Base-by-base conservation (phyloP, 2,797 vertebrate genomes). In the Gadopsis marmoratus region DNA sequence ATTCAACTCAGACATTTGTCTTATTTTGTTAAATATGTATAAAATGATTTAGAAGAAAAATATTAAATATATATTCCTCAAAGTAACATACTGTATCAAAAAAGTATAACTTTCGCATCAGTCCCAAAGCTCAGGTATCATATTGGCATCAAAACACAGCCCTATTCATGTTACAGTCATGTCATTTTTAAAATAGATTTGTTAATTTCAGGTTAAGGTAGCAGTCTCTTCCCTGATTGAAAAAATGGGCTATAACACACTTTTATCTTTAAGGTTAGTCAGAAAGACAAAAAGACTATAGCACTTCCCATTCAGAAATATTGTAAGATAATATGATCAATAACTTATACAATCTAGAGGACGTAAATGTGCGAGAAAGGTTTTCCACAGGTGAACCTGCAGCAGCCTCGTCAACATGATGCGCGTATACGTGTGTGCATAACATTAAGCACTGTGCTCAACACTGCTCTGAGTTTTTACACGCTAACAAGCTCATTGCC, bases 401-500 rank as follows among this genome's bases (percentile, higher is more conserved):
- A 62, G 19, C 16, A 19, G 14, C 23, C 33, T n/a, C 26, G 9
- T 67, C 61, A 37, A 53, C 45, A 21, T 47, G 26, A 12, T 41
- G 33, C 23, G 19, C n/a, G 19, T 23, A 13, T 48, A 1, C 41
- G 26, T 45, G 50, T 56, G 6, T 50, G 26, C 13, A 14, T 3
- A n/a, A 35, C 2, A 4, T 35, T 21, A 58, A 21, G 16, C 21
- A n/a, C 35, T 59, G 21, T n/a, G 12, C 23, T 55, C 3, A 50
- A 35, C 26, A 33, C 1, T 63, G n/a, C 26, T 26, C 12, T 48
- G 35, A 55, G 23, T 74, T 55, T 70, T 41, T 26, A 54, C 65
- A 77, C 65, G 19, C 31, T 77, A 72, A 73, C 61, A 54, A 63
- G 45, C 39, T 33, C 43, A 41, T 21, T 56, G 45, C 19, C 43